Conservation (phyloP, 2,113 vertebrate species). For the Pseudopipra pipra region DNA sequence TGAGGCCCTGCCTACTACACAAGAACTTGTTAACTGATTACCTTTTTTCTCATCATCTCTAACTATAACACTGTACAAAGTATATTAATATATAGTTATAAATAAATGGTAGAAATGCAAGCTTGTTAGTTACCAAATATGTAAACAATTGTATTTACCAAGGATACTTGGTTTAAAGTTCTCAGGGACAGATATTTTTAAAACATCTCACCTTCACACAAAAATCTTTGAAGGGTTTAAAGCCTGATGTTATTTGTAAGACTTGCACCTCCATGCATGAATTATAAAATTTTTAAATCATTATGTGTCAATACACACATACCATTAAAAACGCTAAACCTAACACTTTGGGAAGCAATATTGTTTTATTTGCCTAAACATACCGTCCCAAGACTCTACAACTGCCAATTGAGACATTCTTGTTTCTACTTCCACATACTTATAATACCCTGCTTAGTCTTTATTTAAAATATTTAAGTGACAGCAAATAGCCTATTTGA, state of each 20-base stretch:
- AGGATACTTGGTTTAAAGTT: neutral
- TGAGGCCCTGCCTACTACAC: neutral
- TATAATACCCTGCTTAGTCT: neutral
- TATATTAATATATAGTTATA: neutral
- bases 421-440: neutral
- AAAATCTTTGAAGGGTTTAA: neutral
- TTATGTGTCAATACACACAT: neutral
- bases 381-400: neutral
- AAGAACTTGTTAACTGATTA: neutral
- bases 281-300: neutral
- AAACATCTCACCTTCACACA: neutral
- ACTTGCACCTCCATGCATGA: neutral
- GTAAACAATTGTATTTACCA: neutral
- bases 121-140: neutral
- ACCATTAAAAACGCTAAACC: neutral
- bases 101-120: neutral
- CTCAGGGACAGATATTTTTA: neutral
- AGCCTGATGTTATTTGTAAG: neutral
- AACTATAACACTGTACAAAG: neutral
- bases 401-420: neutral
- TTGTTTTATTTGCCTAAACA: neutral
- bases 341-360: neutral
- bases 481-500: slow-evolving; percentile 45
- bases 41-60: neutral
- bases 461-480: slow-evolving; percentile 33